Base-by-base conservation (phyloP, 2,797 vertebrate genomes). In the Tangara arthus region DNA sequence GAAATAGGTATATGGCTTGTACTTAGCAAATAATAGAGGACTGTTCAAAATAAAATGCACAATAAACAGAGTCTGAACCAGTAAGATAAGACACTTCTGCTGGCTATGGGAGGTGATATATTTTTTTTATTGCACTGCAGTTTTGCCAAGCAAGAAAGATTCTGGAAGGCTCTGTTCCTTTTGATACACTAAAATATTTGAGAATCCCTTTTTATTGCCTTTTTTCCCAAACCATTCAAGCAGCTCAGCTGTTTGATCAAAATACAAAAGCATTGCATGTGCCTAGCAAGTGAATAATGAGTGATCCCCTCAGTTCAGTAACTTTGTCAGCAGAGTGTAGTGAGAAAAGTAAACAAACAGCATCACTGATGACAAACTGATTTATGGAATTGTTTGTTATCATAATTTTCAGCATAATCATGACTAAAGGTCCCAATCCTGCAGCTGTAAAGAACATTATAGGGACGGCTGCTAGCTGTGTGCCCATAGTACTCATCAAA, bases 311-410 rank as follows among this genome's bases (percentile, higher is more conserved):
- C 42, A 26, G 49, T 94, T 93, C 71, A 95, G 56, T 68, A 84
- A 49, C 82, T 93, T 87, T 87, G 73, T 80, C 73, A 69, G 77
- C 14, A 60, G 75, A 73, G 41, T 68, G 55, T 39, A 87, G 68
- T 53, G 60, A 91, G 83, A 80, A 94, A 96, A 91, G 70, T 73
- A 95, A 96, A 88, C 85, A 91, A 90, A 82, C 37, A 56, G 49
- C 82, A 94, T 34, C 56, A 60, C 60, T 47, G 87, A 77, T 55
- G 91, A 91, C 73, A 87, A 89, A 94, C 7, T 53, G 68, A 91
- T 92, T 93, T 84, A 82, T 35, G 28, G 46, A 87, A 77, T 34
- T 79, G 41, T 73, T 92, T 94, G 24, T 59, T 79, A 84, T 37
- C 41, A 26, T 63, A 60, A 90, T 73, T 88, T 86, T 60, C 59